These are phyloP conservation scores for Pionites leucogaster DNA, from an alignment of 2,113 vertebrate genomes.

Conservation along the genomic window DNA sequence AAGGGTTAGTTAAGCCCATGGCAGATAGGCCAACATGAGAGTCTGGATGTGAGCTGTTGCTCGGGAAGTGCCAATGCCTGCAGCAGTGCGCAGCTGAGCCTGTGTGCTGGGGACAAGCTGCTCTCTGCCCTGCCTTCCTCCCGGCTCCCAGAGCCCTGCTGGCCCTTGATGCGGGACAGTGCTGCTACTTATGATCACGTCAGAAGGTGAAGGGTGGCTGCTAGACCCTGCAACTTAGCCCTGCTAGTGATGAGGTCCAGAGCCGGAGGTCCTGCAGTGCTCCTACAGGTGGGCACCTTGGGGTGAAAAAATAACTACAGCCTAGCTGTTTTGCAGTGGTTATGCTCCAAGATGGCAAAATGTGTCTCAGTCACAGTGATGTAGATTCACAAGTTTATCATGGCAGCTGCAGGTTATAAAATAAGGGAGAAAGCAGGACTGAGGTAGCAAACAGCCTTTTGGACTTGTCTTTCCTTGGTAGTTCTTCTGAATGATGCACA, in stretches of 20 bases:
- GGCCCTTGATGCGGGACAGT: background rate
- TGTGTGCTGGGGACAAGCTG: background rate
- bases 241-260: background rate
- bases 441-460: background rate
- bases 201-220: background rate
- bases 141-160: background rate
- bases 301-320: background rate
- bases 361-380: background rate
- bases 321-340: background rate
- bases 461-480: background rate
- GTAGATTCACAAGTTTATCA: background rate
- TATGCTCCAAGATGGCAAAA: background rate
- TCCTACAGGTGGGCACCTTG: background rate
- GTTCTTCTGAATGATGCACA: background rate
- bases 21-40: background rate
- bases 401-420: background rate
- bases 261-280: background rate
- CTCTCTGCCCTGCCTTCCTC: background rate
- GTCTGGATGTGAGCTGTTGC: background rate
- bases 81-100: too few species aligned
- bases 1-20: background rate
- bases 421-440: background rate
- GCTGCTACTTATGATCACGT: background rate
- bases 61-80: rapidly evolving
- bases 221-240: background rate